A percentile compares a stretch with the other conserved stretches of the same genome.
Conservation (phyloP, 2,888 invertebrate species). For the Chalcosyrphus nemorum region DNA sequence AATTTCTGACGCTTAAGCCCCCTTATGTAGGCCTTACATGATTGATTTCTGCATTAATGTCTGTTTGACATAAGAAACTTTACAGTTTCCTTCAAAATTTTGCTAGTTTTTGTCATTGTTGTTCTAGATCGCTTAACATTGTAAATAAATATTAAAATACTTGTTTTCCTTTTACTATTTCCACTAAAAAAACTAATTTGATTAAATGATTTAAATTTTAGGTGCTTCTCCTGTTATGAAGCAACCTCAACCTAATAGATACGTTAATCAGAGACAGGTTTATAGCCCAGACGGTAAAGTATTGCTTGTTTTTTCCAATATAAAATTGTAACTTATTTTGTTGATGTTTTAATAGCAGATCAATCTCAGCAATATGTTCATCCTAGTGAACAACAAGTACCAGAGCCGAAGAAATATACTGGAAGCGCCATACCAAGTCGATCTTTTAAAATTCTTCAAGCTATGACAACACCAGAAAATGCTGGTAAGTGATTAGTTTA, state of each 20-base stretch:
- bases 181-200: too few species aligned
- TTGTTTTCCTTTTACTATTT: background rate
- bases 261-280: slow-evolving; percentile 78
- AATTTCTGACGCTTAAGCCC: too few species aligned
- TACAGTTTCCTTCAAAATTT: background rate
- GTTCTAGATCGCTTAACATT: background rate
- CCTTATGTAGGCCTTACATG: background rate
- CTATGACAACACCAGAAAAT: slow-evolving; percentile 88
- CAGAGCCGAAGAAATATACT: slow-evolving; percentile 88
- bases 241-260: slow-evolving; percentile 77
- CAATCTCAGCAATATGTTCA: slow-evolving; percentile 83
- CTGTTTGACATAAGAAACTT: background rate
- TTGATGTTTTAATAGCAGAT: slow-evolving; percentile 74
- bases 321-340: background rate
- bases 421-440: slow-evolving; percentile 91
- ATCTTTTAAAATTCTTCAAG: slow-evolving; percentile 90
- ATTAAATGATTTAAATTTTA: slow-evolving; percentile 22
- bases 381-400: slow-evolving; percentile 87
- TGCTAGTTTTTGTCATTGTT: background rate
- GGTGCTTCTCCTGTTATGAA: slow-evolving; percentile 76
- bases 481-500: slow-evolving; percentile 83
- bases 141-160: background rate
- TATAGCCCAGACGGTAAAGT: slow-evolving; percentile 75
- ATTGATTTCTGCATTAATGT: background rate
- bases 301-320: background rate